Conservation (phyloP, 2,113 vertebrate species). For the Centropus bengalensis region DNA sequence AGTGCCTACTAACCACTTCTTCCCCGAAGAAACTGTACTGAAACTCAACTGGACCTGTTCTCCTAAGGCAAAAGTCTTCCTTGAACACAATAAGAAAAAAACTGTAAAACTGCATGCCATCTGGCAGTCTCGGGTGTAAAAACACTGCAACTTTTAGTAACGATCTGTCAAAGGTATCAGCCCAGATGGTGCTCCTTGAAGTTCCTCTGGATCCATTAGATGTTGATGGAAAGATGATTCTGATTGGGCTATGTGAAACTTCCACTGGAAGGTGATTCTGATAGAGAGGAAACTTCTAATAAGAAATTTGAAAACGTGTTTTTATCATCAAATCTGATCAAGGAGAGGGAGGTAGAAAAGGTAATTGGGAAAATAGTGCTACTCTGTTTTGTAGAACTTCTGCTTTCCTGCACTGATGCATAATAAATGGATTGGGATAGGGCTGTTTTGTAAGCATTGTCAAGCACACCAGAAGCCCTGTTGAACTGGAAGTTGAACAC, state of each 20-base stretch:
- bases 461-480: not conserved
- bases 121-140: not conserved
- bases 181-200: not conserved
- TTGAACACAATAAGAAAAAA: not conserved
- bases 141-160: not conserved
- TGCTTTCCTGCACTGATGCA: not conserved
- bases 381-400: not conserved
- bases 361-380: not conserved
- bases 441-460: not conserved
- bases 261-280: not conserved
- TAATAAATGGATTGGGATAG: not conserved
- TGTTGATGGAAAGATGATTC: not conserved
- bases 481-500: too few relatives aligned
- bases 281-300: not conserved
- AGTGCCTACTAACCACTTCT: not conserved
- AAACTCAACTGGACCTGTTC: accelerated
- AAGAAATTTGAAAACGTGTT: not conserved
- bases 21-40: not conserved
- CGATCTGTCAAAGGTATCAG: not conserved
- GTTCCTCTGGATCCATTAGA: not conserved
- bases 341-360: not conserved
- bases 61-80: not conserved
- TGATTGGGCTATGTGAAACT: not conserved
- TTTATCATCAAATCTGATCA: not conserved
- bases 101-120: not conserved